Conservation (phyloP, 1,140 invertebrate genomes). For the Drosophila watanabei region DNA sequence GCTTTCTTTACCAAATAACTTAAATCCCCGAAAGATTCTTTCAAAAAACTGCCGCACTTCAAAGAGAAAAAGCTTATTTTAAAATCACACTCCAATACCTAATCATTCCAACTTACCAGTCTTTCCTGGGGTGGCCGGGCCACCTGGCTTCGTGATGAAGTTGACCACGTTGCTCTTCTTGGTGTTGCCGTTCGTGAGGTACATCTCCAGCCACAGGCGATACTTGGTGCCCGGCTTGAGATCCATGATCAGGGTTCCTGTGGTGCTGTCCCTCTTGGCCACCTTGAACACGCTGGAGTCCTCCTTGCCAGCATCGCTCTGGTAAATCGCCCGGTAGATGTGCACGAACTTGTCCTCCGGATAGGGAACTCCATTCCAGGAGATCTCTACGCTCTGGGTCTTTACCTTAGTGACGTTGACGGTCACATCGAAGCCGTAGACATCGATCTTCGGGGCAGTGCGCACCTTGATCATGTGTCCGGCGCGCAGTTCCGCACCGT, state of each 20-base stretch:
- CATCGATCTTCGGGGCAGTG: slow-evolving; percentile 88
- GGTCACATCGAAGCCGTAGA: slow-evolving; percentile 92
- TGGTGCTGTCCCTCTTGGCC: slow-evolving; percentile 91
- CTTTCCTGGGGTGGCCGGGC: slow-evolving; percentile 86
- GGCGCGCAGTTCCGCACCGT: slow-evolving; percentile 90
- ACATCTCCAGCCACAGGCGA: slow-evolving; percentile 94
- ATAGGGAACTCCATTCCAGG: slow-evolving; percentile 93
- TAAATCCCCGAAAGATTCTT: slow-evolving; percentile 67
- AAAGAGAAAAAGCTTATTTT: slow-evolving; percentile 25
- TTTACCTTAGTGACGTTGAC: slow-evolving; percentile 91
- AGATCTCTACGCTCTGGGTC: slow-evolving; percentile 91
- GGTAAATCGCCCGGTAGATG: slow-evolving; percentile 94
- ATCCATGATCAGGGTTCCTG: slow-evolving; percentile 89
- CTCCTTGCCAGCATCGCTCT: slow-evolving; percentile 90
- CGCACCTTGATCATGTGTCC: slow-evolving; percentile 89
- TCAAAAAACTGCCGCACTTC: slow-evolving; percentile 71
- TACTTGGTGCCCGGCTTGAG: slow-evolving; percentile 94
- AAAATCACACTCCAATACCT: not conserved
- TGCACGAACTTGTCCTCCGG: slow-evolving; percentile 96
- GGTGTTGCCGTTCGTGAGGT: slow-evolving; percentile 94
- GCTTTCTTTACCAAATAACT: slow-evolving; percentile 65
- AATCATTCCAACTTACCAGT: slow-evolving; percentile 56
- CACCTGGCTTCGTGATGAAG: slow-evolving; percentile 92
- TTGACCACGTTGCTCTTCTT: slow-evolving; percentile 95
- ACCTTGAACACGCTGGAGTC: slow-evolving; percentile 94